Base-by-base conservation (phyloP, 2,113 vertebrate species). In the Dromas ardeola region DNA sequence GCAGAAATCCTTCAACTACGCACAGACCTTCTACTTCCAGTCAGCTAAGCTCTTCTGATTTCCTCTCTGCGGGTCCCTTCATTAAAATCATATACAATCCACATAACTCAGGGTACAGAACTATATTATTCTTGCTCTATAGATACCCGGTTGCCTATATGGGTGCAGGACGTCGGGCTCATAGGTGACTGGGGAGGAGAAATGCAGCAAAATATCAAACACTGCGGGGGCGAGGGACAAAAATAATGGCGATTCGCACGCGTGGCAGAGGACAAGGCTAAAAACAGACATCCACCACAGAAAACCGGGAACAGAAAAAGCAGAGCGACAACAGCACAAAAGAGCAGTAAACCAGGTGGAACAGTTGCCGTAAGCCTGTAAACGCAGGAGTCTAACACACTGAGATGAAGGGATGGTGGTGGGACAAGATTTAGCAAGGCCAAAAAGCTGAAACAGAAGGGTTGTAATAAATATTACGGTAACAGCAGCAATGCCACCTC, bases 81-180 rank as follows among this genome's bases (percentile, higher is more conserved):
- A 38, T 15, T 82, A 66, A 80, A 93, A 69, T 32, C 10, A 27
- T 13, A 65, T 3, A 40, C 10, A 62, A n/a, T 4, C 50, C 36
- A 11, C 1, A 4, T 49, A 76, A 65, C 15, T 49, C 36, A 22
- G 34, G 25, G 19, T n/a, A 53, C 0, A 50, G 45, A 86, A 29
- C 19, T 13, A 0, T 7, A 4, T 34, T 40, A 32, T 6, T 58
- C 23, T 61, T 62, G 53, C 34, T 58, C 7, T 36, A 1, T 2
- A 32, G 40, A 27, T 16, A 58, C 6, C 6, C 27, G 16, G 42
- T 6, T 32, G 26, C 26, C 43, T 47, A 3, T 4, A 36, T 1
- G 7, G 40, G 42, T 0, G 1, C 70, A 62, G 91, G 65, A 50
- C 1, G 2, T 23, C 0, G 1, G 42, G 19, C 26, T 45, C 2